Evolutionary conservation across 1,140 invertebrate genomes (phyloP).

Genomic region (Microplitis mediator): DNA sequence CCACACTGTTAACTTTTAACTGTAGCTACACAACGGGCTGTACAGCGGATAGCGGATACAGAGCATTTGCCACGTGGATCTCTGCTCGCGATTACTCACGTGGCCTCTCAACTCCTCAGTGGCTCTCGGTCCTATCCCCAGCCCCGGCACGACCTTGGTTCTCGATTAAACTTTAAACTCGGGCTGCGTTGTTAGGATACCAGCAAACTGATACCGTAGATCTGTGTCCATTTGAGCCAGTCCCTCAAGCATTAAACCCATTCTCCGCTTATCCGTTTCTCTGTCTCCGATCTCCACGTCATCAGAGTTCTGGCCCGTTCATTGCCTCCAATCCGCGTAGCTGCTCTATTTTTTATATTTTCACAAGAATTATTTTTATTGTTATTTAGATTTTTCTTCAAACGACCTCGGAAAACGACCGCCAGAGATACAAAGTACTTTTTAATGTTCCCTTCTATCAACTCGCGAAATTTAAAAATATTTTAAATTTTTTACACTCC

Average conservation of each 20-base stretch:
- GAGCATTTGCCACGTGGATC: slow-evolving; percentile 35
- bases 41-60: too few relatives aligned
- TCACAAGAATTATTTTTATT: too few relatives aligned
- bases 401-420: not conserved
- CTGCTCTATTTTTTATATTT: not conserved
- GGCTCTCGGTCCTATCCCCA: not conserved
- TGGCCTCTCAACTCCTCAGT: slow-evolving; percentile 12
- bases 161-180: slow-evolving; percentile 37
- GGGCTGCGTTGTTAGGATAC: slow-evolving; percentile 14
- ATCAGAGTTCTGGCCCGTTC: not conserved
- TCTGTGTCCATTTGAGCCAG: not conserved
- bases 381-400: not conserved
- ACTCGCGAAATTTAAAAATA: too few relatives aligned
- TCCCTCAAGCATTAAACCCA: not conserved
- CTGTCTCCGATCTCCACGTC: too few relatives aligned
- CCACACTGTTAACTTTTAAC: not conserved
- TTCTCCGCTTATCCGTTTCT: too few relatives aligned
- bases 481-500: too few relatives aligned
- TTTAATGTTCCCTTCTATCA: not conserved
- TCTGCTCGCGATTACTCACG: slow-evolving; percentile 40
- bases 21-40: not conserved
- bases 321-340: not conserved
- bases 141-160: slow-evolving; percentile 39
- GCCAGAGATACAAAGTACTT: not conserved
- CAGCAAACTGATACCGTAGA: not conserved